Base-by-base conservation (phyloP, 2,797 vertebrate species). In the Brotula barbata region DNA sequence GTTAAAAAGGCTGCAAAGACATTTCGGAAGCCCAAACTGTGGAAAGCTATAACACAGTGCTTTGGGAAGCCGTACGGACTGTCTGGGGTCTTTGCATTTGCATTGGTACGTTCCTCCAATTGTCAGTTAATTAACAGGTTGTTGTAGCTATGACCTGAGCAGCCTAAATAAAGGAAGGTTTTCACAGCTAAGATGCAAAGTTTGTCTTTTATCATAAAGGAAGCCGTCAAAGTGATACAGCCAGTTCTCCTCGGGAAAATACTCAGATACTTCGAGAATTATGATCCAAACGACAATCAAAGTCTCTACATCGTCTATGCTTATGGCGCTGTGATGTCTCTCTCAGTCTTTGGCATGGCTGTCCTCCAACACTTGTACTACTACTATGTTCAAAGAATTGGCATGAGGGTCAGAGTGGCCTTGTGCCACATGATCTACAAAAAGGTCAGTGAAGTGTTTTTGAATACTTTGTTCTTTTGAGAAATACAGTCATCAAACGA, bases 351-450 rank as follows among this genome's bases (percentile, higher is more conserved):
- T 1, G 0, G 84, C 17, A 77, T 97, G 66, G 90, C 92, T 0
- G 15, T 93, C 17, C 41, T 93, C 37, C 96, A 98, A 40, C 97
- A 99, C 70, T 78, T 95, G 3, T 97, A 96, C 86, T 98, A 96
- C 71, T 98, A 92, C 62, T 88, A 95, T 0, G 94, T 98, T 2
- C 95, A 94, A 80, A 90, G 94, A 41, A 49, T 87, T 0, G 97
- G 97, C 76, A 98, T 97, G 95, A 94, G 92, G 88, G 87, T 98
- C 36, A 82, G 96, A 51, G 90, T 99, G 13, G 97, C 96, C 44
- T 92, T 98, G 93, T 98, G 97, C 70, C 95, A 97, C 76, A 94
- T 99, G 93, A 96, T 99, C 88, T 98, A 95, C 74, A 92, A 77
- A 45, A 99, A 99, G 95, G 96, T 98, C 62, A 88, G 91, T 22